Percentiles rank a stretch among this genome's conserved stretches.
These are phyloP conservation scores for Darevskia mixta DNA, from an alignment of 2,797 vertebrate genomes.

Conservation along the genomic window DNA sequence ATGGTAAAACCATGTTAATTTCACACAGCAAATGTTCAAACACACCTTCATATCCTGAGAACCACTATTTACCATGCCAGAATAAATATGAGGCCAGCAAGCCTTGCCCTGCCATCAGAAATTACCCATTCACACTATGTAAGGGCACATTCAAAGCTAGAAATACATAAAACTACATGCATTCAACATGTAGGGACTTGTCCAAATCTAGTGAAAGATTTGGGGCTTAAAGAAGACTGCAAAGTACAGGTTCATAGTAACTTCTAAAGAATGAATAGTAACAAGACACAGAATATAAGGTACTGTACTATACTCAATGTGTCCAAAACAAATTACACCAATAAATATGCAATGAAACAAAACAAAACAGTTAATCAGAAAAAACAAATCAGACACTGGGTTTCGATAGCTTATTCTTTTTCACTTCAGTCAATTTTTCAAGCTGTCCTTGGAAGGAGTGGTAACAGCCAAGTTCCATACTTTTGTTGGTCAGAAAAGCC, in stretches of 20 bases:
- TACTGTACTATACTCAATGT: too few relatives aligned
- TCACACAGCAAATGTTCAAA: background rate
- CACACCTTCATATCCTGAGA: background rate
- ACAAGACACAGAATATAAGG: too few relatives aligned
- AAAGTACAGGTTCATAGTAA: background rate
- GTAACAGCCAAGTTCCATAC: too few relatives aligned
- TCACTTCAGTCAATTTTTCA: too few relatives aligned
- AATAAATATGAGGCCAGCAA: background rate
- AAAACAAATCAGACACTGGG: too few relatives aligned
- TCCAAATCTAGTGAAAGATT: background rate
- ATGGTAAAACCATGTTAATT: background rate
- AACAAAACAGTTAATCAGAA: too few relatives aligned
- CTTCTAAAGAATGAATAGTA: too few relatives aligned
- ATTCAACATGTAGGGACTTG: background rate
- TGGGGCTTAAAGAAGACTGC: background rate
- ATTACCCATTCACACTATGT: background rate
- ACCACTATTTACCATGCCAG: background rate
- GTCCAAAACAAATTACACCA: too few relatives aligned
- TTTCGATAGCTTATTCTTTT: too few relatives aligned
- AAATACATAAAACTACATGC: background rate
- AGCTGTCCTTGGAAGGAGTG: too few relatives aligned
- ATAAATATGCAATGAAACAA: too few relatives aligned
- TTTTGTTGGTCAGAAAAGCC: too few relatives aligned
- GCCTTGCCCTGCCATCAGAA: background rate
- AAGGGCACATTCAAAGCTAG: background rate